Conservation (phyloP, 2,797 vertebrate species). For the Melanotaenia boesemani region DNA sequence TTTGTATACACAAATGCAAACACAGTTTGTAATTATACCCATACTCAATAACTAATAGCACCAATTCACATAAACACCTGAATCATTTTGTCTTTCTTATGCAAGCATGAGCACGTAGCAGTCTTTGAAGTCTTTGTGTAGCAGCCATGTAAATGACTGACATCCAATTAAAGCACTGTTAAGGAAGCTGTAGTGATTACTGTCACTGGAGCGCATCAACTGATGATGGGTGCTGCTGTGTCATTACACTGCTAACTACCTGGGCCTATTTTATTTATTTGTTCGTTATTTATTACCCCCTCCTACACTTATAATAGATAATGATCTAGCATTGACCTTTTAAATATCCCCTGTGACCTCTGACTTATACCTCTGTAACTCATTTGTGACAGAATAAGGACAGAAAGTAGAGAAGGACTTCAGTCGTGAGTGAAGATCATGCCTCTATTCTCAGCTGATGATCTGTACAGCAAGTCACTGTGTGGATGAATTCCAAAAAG, state of each 20-base stretch:
- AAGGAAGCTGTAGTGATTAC: constrained; percentile 75
- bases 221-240: constrained; percentile 69
- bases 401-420: background rate
- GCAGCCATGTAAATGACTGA: constrained; percentile 63
- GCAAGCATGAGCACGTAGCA: constrained; percentile 5
- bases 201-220: constrained; percentile 66
- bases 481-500: constrained; percentile 38
- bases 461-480: constrained; percentile 2
- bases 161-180: constrained; percentile 71
- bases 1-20: constrained; percentile 39
- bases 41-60: background rate
- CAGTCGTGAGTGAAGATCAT: constrained; percentile 8
- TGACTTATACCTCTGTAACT: constrained; percentile 15
- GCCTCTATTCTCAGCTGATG: constrained; percentile 4
- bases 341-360: constrained; percentile 17
- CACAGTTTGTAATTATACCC: constrained; percentile 53
- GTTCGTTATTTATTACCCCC: constrained; percentile 70
- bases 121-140: constrained; percentile 14
- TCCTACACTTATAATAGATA: constrained; percentile 39
- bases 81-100: constrained; percentile 27
- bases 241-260: constrained; percentile 76
- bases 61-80: constrained; percentile 18
- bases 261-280: constrained; percentile 70
- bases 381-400: background rate
- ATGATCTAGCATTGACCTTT: constrained; percentile 62